Conservation (phyloP, 2,888 invertebrate species). For the Plebejus anna region DNA sequence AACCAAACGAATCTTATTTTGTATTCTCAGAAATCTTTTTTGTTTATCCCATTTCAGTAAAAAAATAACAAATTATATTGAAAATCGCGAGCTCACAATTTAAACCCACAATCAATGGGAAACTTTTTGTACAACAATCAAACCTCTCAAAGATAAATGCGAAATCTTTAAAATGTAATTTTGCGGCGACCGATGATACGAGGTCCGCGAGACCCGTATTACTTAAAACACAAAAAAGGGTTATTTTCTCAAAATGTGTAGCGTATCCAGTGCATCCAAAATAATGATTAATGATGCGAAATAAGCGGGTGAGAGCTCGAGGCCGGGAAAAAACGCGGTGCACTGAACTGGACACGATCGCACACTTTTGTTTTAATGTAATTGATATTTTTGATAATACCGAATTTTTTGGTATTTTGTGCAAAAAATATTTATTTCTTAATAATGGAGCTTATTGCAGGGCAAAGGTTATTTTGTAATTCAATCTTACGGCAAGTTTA, state of each 20-base stretch:
- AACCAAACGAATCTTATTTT: not conserved
- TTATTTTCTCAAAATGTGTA: constrained; percentile 71
- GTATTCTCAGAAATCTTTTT: not conserved
- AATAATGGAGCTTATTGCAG: not conserved
- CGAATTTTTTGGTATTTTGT: not conserved
- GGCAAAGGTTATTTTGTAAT: not conserved
- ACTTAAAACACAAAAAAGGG: constrained; percentile 67
- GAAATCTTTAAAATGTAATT: constrained; percentile 39
- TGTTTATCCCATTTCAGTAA: not conserved
- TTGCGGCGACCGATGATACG: constrained; percentile 49
- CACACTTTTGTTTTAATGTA: constrained; percentile 11
- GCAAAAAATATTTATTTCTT: not conserved
- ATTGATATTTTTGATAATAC: constrained; percentile 15
- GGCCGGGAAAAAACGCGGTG: constrained; percentile 66
- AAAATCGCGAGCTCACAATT: constrained; percentile 16
- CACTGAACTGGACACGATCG: constrained; percentile 54
- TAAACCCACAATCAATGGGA: constrained; percentile 22
- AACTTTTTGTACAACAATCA: constrained; percentile 34
- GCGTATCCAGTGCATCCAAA: constrained; percentile 63
- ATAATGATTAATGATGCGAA: constrained; percentile 80
- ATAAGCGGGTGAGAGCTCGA: constrained; percentile 74
- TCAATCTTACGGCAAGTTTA: not conserved
- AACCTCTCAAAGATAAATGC: constrained; percentile 36
- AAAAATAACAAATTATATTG: not conserved
- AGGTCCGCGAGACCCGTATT: constrained; percentile 46